phyloP scores from a whole-genome alignment of 2,797 vertebrate species.

The Spinibarbus caldwelli region DNA sequence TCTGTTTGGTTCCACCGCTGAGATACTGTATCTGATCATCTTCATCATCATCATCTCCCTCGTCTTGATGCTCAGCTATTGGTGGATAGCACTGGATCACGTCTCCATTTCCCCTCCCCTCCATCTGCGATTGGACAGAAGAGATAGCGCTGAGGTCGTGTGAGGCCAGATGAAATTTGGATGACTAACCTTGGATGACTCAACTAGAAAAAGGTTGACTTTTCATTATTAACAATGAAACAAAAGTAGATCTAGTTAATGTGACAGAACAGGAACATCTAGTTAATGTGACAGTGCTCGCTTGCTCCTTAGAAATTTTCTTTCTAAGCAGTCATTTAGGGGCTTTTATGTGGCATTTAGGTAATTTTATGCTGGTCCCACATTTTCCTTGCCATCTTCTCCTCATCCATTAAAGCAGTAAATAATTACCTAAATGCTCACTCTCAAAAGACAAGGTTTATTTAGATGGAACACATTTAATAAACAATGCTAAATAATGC shows the following conservation, averaged over 20 bases:
- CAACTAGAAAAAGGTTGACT: not conserved
- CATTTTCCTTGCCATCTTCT: not conserved
- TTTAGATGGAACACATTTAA: not conserved
- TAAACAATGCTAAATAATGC: not conserved
- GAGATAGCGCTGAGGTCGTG: not conserved
- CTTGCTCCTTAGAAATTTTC: not conserved
- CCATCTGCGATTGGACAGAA: conserved; percentile 61
- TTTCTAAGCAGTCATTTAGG: not conserved
- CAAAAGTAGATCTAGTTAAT: not conserved
- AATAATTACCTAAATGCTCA: not conserved
- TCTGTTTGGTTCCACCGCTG: conserved; percentile 57
- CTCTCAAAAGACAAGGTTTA: not conserved
- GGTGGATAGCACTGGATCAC: conserved; percentile 71
- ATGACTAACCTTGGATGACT: conserved; percentile 4
- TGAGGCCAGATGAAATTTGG: not conserved
- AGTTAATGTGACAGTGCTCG: not conserved
- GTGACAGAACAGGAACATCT: not conserved
- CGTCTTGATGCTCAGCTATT: conserved; percentile 62
- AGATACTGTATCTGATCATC: conserved; percentile 57
- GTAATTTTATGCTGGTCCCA: not conserved
- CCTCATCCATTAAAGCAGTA: not conserved
- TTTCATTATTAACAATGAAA: conserved; percentile 8
- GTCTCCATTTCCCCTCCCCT: conserved; percentile 73
- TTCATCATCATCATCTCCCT: conserved; percentile 54
- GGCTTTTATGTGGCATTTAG: not conserved